These are phyloP conservation scores for Austrolebias charrua DNA, from an alignment of 2,797 vertebrate species.

Conservation along the genomic window DNA sequence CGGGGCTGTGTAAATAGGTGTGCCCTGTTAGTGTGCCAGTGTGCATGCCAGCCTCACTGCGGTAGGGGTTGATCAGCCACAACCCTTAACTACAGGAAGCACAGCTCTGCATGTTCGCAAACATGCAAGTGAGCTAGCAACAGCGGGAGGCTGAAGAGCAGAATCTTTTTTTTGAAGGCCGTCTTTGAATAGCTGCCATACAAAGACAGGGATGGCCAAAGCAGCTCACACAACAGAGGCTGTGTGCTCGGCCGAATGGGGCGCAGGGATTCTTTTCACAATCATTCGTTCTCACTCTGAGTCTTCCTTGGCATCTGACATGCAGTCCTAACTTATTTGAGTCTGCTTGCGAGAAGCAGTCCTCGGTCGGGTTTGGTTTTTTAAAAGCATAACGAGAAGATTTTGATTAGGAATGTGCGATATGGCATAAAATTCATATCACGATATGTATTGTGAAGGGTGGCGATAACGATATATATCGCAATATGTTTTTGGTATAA, in stretches of 20 bases:
- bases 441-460: no score
- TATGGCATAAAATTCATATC: no score
- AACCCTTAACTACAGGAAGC: constrained; percentile 63
- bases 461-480: no score
- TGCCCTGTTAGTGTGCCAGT: constrained; percentile 72
- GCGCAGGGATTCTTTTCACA: constrained; percentile 49
- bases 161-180: constrained; percentile 54
- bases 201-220: constrained; percentile 56
- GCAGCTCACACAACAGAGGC: constrained; percentile 48
- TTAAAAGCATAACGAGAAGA: constrained; percentile 38
- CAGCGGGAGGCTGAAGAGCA: constrained; percentile 65
- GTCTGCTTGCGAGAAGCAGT: constrained; percentile 33
- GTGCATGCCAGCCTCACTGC: constrained; percentile 65
- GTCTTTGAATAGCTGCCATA: constrained; percentile 66
- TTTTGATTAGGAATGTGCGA: no score
- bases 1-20: constrained; percentile 75
- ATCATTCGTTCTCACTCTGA: constrained; percentile 43
- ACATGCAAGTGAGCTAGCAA: constrained; percentile 45
- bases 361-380: constrained; percentile 40
- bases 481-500: no score
- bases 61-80: constrained; percentile 57
- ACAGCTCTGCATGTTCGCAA: constrained; percentile 40
- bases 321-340: constrained; percentile 44
- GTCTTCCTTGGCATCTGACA: constrained; percentile 32
- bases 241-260: constrained; percentile 36